A percentile compares a stretch with the other conserved stretches of the same genome.
These are phyloP conservation scores for Labrus mixtus DNA, from an alignment of 2,113 vertebrate genomes.

Conservation along the genomic window DNA sequence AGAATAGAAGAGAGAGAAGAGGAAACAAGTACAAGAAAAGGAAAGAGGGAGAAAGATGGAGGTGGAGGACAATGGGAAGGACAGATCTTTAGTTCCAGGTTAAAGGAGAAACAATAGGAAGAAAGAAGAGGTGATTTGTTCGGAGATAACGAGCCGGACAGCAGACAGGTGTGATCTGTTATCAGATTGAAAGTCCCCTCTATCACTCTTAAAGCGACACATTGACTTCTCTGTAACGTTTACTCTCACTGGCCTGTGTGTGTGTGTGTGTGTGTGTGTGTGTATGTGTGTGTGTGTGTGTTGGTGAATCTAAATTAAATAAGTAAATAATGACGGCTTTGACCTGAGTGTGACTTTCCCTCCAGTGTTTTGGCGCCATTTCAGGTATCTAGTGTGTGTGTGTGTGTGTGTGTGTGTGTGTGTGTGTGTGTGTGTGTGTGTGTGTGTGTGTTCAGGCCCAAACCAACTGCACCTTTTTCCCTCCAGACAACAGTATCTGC, in stretches of 20 bases:
- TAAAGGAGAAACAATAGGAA: conserved; percentile 13
- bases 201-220: background rate
- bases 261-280: background rate
- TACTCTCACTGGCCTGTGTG: background rate
- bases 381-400: background rate
- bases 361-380: conserved; percentile 27
- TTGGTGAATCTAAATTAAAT: conserved; percentile 34
- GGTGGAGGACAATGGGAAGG: too few species aligned
- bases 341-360: conserved; percentile 54
- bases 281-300: background rate
- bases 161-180: background rate
- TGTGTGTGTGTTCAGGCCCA: too few species aligned
- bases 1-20: too few species aligned
- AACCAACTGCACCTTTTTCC: too few species aligned
- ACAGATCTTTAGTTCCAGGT: background rate
- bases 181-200: background rate
- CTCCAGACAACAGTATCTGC: too few species aligned
- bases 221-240: background rate
- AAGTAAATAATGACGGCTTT: conserved; percentile 35
- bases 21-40: too few species aligned
- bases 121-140: conserved; percentile 31
- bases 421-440: too few species aligned
- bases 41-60: too few species aligned
- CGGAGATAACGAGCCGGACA: conserved; percentile 16
- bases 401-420: too few species aligned